Evolutionary conservation across 2,888 invertebrate genomes (phyloP), one percentile per base, ranked within the genome.

Genomic region (Hirtodrosophila histrioides): DNA sequence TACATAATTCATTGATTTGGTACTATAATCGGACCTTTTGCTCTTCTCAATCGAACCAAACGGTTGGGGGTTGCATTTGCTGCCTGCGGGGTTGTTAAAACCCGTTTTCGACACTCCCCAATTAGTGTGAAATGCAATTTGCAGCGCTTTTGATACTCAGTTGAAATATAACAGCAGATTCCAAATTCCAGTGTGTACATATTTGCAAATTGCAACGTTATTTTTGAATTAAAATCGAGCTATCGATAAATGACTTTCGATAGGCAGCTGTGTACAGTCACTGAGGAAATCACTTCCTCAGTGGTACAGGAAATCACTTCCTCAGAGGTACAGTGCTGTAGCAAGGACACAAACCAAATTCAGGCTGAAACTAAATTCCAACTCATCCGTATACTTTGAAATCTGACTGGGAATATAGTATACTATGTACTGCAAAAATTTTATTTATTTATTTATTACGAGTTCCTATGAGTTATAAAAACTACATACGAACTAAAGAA

Each of bases 1-100:
- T 71, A 75, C 65, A 78, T 72, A 81, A 70, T 61, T 78, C 76
- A 81, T 81, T 81, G 85, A 84, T 81, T 84, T 69, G 44, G 51
- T 44, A 41, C 43, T 17, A 60, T 68, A 75, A 75, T 62, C 62
- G 62, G 41, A 33, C 31, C 31, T 56, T 55, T 46, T 37, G n/a
- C 29, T 39, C 46, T 11, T 3, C 36, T 10, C 35, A 50, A 27
- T 11, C 17, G 56, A 53, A 29, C 8, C 24, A 6, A 1, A 8
- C 9, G 36, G 4, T 40, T 68, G 17, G 65, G 60, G 61, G 73
- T 60, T 74, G 70, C 54, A 50, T 49, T 29, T 54, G 24, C 37
- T 29, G 40, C 35, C 35, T 29, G 37, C 31, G 36, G 78, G 69
- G 75, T 75, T 56, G 69, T 40, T 63, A 24, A 41, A 64, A 49